These are phyloP conservation scores for Stenurella melanura DNA, from an alignment of 2,888 invertebrate genomes.

Conservation along the genomic window DNA sequence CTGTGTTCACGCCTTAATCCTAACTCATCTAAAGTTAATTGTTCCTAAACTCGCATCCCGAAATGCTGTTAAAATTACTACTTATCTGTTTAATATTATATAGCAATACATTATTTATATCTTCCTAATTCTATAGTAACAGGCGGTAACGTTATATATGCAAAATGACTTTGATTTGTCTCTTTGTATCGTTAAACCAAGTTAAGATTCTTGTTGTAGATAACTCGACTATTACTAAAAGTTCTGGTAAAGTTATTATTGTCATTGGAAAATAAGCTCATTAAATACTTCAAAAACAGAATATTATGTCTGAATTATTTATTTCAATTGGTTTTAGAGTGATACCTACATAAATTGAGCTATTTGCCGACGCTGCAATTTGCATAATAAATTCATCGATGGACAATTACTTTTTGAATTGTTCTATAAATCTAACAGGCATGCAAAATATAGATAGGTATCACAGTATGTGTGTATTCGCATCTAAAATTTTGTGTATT, in stretches of 20 bases:
- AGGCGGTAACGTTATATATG: background rate
- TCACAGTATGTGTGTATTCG: too few species aligned
- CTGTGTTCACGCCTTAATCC: too few species aligned
- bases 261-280: background rate
- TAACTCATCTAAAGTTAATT: background rate
- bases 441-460: too few species aligned
- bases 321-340: background rate
- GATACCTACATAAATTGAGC: conserved; percentile 24
- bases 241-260: conserved; percentile 4
- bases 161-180: conserved; percentile 2
- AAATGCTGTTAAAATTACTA: background rate
- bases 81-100: background rate
- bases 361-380: conserved; percentile 12
- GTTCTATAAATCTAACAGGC: too few species aligned
- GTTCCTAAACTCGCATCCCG: background rate
- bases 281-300: background rate
- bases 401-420: too few species aligned
- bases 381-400: conserved; percentile 19
- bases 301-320: conserved; percentile 9
- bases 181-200: background rate
- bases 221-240: background rate
- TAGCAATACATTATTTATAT: background rate
- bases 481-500: too few species aligned
- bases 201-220: background rate
- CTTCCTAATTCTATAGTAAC: background rate